Conservation (phyloP, 2,888 invertebrate species). For the Ariolimax columbianus region DNA sequence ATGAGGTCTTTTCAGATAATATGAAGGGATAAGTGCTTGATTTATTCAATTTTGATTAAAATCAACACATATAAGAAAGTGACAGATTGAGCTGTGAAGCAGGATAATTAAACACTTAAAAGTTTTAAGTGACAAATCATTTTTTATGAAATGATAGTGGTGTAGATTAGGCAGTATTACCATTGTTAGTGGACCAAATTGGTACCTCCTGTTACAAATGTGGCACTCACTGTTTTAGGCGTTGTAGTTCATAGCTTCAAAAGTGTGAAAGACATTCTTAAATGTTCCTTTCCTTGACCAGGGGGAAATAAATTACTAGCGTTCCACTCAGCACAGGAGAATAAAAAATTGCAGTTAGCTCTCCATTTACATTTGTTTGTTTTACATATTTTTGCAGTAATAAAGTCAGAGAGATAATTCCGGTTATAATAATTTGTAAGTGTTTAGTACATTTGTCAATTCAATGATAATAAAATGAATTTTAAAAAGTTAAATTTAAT, state of each 20-base stretch:
- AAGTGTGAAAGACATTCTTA: background rate
- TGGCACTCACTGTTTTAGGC: background rate
- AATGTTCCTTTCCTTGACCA: background rate
- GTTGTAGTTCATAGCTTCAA: no score
- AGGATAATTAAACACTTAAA: background rate
- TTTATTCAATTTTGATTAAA: background rate
- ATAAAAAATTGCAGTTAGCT: no score
- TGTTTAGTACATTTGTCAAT: no score
- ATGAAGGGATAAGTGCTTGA: constrained; percentile 19
- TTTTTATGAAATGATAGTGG: background rate
- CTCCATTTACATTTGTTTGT: no score
- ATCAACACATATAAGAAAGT: background rate
- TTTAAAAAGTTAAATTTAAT: no score
- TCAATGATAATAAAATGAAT: no score
- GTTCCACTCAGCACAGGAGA: no score
- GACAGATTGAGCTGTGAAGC: background rate
- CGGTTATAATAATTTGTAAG: no score
- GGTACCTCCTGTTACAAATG: background rate
- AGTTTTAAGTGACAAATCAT: background rate
- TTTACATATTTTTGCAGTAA: no score
- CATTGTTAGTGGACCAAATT: background rate
- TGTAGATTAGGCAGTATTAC: background rate
- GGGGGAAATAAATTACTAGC: background rate
- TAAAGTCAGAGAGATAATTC: no score
- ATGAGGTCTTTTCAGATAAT: background rate